Evolutionary conservation across 2,888 invertebrate species (phyloP), one percentile per base, ranked within the genome.

Genomic region (Amphipoea oculea): DNA sequence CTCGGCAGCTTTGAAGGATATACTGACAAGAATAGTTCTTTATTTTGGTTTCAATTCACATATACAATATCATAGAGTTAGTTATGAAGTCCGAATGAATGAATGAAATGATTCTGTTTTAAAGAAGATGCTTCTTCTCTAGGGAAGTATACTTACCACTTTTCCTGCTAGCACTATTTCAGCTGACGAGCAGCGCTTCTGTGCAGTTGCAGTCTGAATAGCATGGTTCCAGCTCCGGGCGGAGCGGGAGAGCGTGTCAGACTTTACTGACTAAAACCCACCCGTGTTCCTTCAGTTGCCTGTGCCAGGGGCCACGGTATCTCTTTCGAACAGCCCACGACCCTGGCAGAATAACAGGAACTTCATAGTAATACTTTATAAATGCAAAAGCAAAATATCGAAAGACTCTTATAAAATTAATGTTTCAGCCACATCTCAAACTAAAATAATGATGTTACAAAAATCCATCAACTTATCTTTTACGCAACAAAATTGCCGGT

Each of bases 391-490:
- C 1, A 11, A 42, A 29, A 54, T 57, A 9, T n/a, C 20, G 4
- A 63, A 57, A 57, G n/a, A 45, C n/a, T 36, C 4, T n/a, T 45
- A 45, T 17, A 36, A 60, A 17, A n/a, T n/a, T 14, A 29, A 76
- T 78, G 17, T 36, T 29, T 40, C 40, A 48, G 20, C 14, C 48
- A 69, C 17, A 51, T 60, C 60, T 60, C 20, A 23, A 23, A 81
- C 5, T 17, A 51, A 66, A 65, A 70, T 12, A 36, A 60, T 5
- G n/a, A 36, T 66, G 12, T 36, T 40, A 45, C 70, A 60, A 62
- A 65, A 51, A 62, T 20, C 2, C 29, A 70, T 6, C 51, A 42
- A 83, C 63, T 76, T 81, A 76, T 65, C 29, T 83, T 54, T 67
- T 45, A 81, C 66, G 54, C 78, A 81, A 67, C 14, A 48, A 36